Conservation (phyloP, 2,113 vertebrate genomes). For the Colius striatus region DNA sequence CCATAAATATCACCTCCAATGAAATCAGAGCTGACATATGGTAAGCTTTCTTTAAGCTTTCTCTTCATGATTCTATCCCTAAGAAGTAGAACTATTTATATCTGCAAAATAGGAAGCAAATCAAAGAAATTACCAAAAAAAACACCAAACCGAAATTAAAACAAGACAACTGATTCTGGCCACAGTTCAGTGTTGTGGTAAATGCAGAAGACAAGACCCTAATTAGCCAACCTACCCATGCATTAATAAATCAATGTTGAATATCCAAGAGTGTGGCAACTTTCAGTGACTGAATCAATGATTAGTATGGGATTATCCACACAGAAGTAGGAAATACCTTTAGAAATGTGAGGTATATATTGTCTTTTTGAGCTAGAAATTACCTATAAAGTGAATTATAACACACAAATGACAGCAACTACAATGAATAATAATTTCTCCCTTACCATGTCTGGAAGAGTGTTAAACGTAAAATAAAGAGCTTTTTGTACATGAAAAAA, state of each 20-base stretch:
- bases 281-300: conserved; percentile 10
- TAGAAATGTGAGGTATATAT: background rate
- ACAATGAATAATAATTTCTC: background rate
- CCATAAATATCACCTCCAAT: background rate
- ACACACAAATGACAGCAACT: background rate
- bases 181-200: conserved; percentile 50
- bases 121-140: background rate
- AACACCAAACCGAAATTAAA: background rate
- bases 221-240: conserved; percentile 61
- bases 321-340: background rate
- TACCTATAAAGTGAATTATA: conserved; percentile 43
- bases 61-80: background rate
- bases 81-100: background rate
- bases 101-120: background rate
- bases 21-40: background rate
- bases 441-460: background rate
- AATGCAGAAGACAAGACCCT: conserved; percentile 54
- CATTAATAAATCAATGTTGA: conserved; percentile 70
- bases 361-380: conserved; percentile 27
- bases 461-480: background rate
- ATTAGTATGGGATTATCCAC: conserved; percentile 43
- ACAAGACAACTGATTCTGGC: conserved; percentile 42
- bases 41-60: too few species aligned
- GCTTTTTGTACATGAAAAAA: background rate
- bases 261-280: conserved; percentile 47